These are phyloP conservation scores for Chaetorhynchus papuensis DNA, from an alignment of 2,113 vertebrate species.

Conservation along the genomic window DNA sequence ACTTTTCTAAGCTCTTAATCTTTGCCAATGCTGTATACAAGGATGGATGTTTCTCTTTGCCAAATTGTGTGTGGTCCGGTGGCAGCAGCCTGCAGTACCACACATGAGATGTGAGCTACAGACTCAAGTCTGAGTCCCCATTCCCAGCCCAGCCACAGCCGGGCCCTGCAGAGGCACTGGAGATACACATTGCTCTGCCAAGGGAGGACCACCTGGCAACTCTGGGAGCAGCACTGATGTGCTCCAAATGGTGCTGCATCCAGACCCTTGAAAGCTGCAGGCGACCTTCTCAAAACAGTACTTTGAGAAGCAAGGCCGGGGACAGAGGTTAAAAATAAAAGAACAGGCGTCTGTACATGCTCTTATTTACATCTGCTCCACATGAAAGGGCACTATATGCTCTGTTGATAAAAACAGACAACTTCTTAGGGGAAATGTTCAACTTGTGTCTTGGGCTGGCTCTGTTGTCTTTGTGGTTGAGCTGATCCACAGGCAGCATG, in stretches of 20 bases:
- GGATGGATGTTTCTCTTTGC: not conserved
- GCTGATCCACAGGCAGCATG: slow-evolving; percentile 49
- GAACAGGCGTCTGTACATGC: not conserved
- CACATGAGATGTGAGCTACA: not conserved
- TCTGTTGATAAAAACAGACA: slow-evolving; percentile 46
- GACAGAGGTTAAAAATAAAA: slow-evolving; percentile 34
- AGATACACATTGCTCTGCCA: not conserved
- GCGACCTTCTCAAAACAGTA: not conserved
- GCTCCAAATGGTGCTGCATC: not conserved
- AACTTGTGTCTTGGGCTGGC: slow-evolving; percentile 50
- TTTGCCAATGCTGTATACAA: not conserved
- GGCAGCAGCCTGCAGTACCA: slow-evolving; percentile 23
- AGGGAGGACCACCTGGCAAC: not conserved
- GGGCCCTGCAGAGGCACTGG: not conserved
- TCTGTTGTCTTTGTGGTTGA: slow-evolving; percentile 59
- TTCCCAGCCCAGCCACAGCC: not conserved
- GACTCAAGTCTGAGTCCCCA: not conserved
- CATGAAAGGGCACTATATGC: slow-evolving; percentile 28
- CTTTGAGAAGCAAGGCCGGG: not conserved
- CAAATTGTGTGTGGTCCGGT: slow-evolving; percentile 31
- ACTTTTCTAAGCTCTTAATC: slow-evolving; percentile 32
- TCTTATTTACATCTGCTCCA: slow-evolving; percentile 55
- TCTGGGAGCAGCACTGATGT: not conserved
- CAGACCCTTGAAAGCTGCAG: not conserved
- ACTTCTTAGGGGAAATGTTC: slow-evolving; percentile 56